A percentile compares a stretch with the other conserved stretches of the same genome.
Evolutionary conservation across 2,888 invertebrate genomes (phyloP).

Genomic region (Lamellibrachia columna): DNA sequence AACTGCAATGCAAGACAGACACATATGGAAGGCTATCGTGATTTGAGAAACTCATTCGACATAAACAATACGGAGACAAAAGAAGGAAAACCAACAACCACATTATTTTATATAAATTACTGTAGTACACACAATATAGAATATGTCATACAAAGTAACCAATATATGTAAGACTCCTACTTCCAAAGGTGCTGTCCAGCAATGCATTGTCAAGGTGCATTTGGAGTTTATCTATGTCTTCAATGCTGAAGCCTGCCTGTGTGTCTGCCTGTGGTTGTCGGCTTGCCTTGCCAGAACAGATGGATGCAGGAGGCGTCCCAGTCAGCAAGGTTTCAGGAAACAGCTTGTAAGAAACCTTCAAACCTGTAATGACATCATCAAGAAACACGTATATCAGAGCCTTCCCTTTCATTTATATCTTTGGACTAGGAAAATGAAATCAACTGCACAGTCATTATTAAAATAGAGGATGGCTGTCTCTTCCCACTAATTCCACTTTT

Average conservation of each 20-base stretch:
- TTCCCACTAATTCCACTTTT: too few species aligned
- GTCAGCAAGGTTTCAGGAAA: constrained; percentile 63
- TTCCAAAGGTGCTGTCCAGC: constrained; percentile 55
- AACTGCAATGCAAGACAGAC: too few species aligned
- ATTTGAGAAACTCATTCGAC: too few species aligned
- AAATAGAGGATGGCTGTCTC: too few species aligned
- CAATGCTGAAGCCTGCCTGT: constrained; percentile 45
- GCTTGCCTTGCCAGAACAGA: constrained; percentile 40
- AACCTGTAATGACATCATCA: constrained; percentile 46
- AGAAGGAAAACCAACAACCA: too few species aligned
- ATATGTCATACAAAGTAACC: background rate
- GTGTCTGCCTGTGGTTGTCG: background rate
- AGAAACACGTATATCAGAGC: background rate
- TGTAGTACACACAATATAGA: too few species aligned
- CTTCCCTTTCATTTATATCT: background rate
- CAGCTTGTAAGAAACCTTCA: constrained; percentile 60
- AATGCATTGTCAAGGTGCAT: constrained; percentile 54
- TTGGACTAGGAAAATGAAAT: background rate
- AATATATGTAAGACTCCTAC: constrained; percentile 46
- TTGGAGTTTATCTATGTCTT: constrained; percentile 53
- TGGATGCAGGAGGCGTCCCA: constrained; percentile 54
- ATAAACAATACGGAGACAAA: too few species aligned
- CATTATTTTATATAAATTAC: too few species aligned
- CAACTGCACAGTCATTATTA: too few species aligned
- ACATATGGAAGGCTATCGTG: too few species aligned